Evolutionary conservation across 1,140 invertebrate genomes (phyloP), one percentile per base, ranked within the genome.

Genomic region (Proales similis): DNA sequence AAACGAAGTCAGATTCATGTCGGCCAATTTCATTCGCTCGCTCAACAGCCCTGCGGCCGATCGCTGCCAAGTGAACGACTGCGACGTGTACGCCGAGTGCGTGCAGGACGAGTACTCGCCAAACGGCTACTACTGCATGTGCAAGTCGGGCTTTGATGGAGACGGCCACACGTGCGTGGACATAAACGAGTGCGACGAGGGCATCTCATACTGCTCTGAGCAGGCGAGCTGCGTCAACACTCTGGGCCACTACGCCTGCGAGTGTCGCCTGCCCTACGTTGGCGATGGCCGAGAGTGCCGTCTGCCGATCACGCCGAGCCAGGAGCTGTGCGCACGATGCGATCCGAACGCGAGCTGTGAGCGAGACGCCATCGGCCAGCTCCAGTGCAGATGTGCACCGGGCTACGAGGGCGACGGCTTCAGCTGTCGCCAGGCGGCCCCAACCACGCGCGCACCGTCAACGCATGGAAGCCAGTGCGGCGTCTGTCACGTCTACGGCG

Each of bases 61-160:
- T 57, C 26, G 36, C 5, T 57, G 51, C 32, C 36, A 57, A 19
- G 17, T 17, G 4, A 57, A 42, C 22, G 36, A 57, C 32, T 57
- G 51, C 20, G 45, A 42, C n/a, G 12, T 57, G 17, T 57, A 20
- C 30, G 51, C 51, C 17, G 51, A 57, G 20, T 57, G 51, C 30
- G 32, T 57, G 7, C 39, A 57, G 27, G 51, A 57, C 14, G 39
- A 36, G 3, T 36, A 57, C 27, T 20, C 51, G 12, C 36, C 39
- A n/a, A 42, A 57, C 20, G 51, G 51, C 22, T 57, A 57, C 24
- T 57, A 42, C 45, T 62, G 57, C 48, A 42, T 47, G 48, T 62
- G 57, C 26, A 62, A 62, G 32, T 32, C 57, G 14, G 57, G 57
- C 14, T 62, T 62, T 22, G 57, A 62, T 32, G 57, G 57, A 22